Evolutionary conservation across 2,888 invertebrate species (phyloP).

Genomic region (Tenodera sinensis): DNA sequence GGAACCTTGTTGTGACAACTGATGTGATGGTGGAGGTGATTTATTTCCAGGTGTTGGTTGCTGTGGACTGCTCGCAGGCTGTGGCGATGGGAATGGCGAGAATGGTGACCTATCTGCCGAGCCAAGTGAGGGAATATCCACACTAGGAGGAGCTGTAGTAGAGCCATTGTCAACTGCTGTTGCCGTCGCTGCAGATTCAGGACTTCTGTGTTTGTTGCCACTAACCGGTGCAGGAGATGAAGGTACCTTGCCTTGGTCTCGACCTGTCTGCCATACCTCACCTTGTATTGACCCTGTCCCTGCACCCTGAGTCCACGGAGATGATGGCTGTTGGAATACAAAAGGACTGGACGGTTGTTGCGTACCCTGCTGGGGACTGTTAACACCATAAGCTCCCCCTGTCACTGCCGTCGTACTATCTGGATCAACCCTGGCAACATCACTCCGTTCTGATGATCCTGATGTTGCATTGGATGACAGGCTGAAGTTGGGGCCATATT

Average conservation of each 20-base stretch:
- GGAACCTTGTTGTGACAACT: slow-evolving; percentile 10
- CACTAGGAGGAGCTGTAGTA: not conserved
- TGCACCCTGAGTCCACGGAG: slow-evolving; percentile 20
- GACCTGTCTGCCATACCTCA: not conserved
- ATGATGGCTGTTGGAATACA: slow-evolving; percentile 29
- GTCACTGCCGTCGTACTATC: slow-evolving; percentile 62
- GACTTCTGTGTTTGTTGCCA: slow-evolving; percentile 12
- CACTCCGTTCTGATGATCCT: not conserved
- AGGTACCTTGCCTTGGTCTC: not conserved
- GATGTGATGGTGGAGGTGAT: slow-evolving; percentile 20
- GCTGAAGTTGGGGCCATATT: slow-evolving; percentile 15
- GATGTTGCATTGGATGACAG: not conserved
- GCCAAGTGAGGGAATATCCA: not conserved
- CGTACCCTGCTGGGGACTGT: slow-evolving; percentile 16
- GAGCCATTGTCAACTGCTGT: not conserved
- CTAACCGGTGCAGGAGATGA: slow-evolving; percentile 4
- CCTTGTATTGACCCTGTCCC: not conserved
- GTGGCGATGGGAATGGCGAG: slow-evolving; percentile 22
- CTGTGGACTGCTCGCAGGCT: slow-evolving; percentile 22
- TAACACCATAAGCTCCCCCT: slow-evolving; percentile 16
- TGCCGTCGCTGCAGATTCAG: not conserved
- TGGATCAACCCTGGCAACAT: slow-evolving; percentile 55
- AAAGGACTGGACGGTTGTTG: slow-evolving; percentile 27
- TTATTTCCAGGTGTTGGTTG: not conserved
- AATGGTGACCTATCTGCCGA: slow-evolving; percentile 17